Conservation (phyloP, 2,888 invertebrate species). For the Homarus gammarus region DNA sequence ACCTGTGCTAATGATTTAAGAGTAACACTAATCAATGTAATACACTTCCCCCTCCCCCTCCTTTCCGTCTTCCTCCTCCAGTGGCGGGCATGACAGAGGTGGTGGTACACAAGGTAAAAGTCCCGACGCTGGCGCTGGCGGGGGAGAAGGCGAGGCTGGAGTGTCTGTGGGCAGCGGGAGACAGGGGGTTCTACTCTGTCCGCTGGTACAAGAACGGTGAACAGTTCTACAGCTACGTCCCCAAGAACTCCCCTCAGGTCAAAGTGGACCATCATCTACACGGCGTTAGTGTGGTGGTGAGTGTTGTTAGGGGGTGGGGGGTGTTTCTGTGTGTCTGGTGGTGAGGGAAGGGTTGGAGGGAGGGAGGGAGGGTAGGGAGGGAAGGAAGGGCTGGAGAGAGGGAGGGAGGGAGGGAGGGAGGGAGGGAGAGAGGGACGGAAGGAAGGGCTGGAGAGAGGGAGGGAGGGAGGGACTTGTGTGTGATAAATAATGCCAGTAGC, state of each 20-base stretch:
- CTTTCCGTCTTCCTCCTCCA: background rate
- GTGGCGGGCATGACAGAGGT: background rate
- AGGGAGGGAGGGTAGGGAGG: background rate
- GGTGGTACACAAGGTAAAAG: constrained; percentile 7
- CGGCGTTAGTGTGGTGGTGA: constrained; percentile 17
- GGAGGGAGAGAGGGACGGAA: background rate
- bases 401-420: background rate
- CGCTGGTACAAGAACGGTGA: constrained; percentile 56
- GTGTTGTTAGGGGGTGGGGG: background rate
- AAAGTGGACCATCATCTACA: constrained; percentile 35
- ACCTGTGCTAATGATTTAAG: too few relatives aligned
- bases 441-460: background rate
- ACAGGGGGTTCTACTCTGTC: constrained; percentile 49
- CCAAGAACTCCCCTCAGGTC: constrained; percentile 5
- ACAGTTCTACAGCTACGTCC: constrained; percentile 50
- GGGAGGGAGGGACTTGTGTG: too few relatives aligned
- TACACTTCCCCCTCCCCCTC: background rate
- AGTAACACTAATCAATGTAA: too few relatives aligned
- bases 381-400: background rate
- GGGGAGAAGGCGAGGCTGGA: constrained; percentile 3
- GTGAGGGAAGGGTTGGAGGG: background rate
- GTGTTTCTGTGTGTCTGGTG: background rate
- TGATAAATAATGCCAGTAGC: too few relatives aligned
- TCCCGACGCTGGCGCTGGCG: constrained; percentile 7
- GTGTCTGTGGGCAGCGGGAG: constrained; percentile 25